Percentiles rank a stretch among this genome's conserved stretches.
Evolutionary conservation across 1,140 invertebrate genomes (phyloP).

Genomic region (Drosophila bocki): DNA sequence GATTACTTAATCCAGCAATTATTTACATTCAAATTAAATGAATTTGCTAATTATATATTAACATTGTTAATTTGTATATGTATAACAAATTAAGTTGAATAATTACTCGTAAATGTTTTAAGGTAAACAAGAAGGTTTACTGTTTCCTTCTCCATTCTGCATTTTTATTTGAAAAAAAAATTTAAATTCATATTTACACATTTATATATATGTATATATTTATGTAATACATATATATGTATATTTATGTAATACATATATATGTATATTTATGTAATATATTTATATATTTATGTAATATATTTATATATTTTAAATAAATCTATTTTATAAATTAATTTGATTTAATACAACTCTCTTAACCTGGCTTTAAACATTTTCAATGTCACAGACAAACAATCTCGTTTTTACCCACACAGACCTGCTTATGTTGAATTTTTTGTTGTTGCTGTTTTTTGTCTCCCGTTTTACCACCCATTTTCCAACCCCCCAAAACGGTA

Average conservation of each 20-base stretch:
- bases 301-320: neutral
- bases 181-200: neutral
- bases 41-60: neutral
- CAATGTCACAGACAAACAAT: conserved; percentile 35
- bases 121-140: neutral
- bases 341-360: conserved; percentile 1
- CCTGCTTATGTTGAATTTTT: conserved; percentile 4
- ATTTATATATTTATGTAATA: neutral
- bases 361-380: conserved; percentile 19
- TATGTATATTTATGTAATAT: neutral
- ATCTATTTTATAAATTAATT: neutral
- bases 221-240: too few species aligned
- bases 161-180: neutral
- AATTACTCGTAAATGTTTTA: neutral
- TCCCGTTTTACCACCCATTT: neutral
- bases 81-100: too few species aligned
- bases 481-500: conserved; percentile 1
- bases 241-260: too few species aligned
- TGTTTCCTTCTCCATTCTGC: neutral
- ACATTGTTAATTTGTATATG: too few species aligned
- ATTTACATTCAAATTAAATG: neutral
- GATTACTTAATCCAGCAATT: conserved; percentile 3
- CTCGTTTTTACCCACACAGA: neutral
- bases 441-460: neutral
- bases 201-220: neutral